A percentile compares a stretch with the other conserved stretches of the same genome.
phyloP scores from a whole-genome alignment of 2,888 invertebrate species.

The Lamproptera curius region DNA sequence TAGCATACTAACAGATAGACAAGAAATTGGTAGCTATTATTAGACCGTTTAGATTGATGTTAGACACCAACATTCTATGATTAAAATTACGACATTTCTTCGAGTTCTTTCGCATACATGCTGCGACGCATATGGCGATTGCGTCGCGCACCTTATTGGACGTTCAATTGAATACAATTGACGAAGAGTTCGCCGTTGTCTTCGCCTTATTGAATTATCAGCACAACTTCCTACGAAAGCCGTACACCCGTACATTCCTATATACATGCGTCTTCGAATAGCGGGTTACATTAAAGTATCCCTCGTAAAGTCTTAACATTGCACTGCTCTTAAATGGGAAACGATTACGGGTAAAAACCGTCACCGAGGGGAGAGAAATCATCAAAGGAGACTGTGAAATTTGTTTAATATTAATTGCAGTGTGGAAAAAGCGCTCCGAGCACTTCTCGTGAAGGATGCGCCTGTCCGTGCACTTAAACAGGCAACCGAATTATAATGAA shows the following conservation, averaged over 20 bases:
- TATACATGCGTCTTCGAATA: not conserved
- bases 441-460: constrained; percentile 11
- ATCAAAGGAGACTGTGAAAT: constrained; percentile 11
- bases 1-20: no score
- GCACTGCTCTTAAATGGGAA: constrained; percentile 9
- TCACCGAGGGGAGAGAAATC: constrained; percentile 7
- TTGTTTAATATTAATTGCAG: constrained; percentile 21
- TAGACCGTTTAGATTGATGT: no score
- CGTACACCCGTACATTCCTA: constrained; percentile 6
- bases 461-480: constrained; percentile 6
- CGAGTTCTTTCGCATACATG: constrained; percentile 1
- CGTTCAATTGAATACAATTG: constrained; percentile 25
- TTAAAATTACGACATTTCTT: no score
- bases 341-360: constrained; percentile 11
- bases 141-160: constrained; percentile 18
- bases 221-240: constrained; percentile 12
- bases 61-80: no score
- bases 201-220: constrained; percentile 19
- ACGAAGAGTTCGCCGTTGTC: constrained; percentile 18
- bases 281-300: constrained; percentile 2
- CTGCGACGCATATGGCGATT: constrained; percentile 9
- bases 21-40: no score
- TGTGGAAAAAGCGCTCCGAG: constrained; percentile 9
- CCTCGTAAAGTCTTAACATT: not conserved
- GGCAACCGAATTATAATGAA: constrained; percentile 14